Conservation (phyloP, 2,797 vertebrate species). For the Delichon dasypus region DNA sequence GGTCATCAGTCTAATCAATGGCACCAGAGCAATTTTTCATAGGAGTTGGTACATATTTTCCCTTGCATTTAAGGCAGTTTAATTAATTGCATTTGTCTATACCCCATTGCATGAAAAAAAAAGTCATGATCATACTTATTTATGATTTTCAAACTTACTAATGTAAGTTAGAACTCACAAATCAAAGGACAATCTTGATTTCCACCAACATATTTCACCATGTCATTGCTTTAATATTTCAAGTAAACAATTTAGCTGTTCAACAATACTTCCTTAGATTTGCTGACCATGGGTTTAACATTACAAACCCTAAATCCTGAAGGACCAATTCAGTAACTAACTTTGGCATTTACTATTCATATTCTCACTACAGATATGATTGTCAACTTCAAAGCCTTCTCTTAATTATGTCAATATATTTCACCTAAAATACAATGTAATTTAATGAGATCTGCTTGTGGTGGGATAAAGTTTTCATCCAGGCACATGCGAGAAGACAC, state of each 20-base stretch:
- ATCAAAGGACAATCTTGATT: not conserved
- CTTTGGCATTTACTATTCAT: not conserved
- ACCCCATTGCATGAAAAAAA: not conserved
- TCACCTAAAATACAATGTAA: not conserved
- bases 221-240: not conserved
- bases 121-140: not conserved
- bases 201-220: not conserved
- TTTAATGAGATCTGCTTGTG: not conserved
- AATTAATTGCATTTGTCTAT: not conserved
- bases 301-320: not conserved
- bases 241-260: not conserved
- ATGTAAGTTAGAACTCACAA: constrained; percentile 17
- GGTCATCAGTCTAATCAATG: not conserved
- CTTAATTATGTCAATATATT: not conserved
- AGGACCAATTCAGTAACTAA: not conserved
- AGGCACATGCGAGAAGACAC: not conserved
- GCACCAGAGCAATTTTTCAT: not conserved
- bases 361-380: not conserved
- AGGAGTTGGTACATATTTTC: not conserved
- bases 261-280: not conserved
- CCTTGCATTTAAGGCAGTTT: not conserved
- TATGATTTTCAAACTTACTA: not conserved
- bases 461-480: not conserved
- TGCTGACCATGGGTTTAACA: not conserved
- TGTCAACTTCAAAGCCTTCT: not conserved